phyloP scores from a whole-genome alignment of 2,888 invertebrate genomes.

The Macrosiphum euphorbiae region DNA sequence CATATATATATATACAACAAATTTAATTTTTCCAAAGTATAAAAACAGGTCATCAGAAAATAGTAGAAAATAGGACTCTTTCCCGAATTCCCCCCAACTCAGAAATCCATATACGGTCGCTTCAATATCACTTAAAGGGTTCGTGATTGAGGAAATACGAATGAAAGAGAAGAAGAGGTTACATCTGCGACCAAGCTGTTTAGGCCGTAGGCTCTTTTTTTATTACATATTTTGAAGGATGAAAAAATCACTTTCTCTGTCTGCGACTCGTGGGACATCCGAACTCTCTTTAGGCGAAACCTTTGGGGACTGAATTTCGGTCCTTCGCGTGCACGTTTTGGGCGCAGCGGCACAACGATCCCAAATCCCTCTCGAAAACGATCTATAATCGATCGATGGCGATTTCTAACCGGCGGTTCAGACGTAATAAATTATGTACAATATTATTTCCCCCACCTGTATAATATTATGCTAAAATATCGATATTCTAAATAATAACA shows the following conservation, averaged over 20 bases:
- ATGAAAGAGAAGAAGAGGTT: neutral
- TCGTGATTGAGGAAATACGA: neutral
- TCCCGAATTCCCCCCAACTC: neutral
- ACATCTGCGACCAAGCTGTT: neutral
- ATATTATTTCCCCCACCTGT: neutral
- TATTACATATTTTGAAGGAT: neutral
- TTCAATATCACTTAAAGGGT: neutral
- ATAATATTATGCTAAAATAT: neutral
- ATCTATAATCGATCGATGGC: neutral
- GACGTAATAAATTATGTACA: neutral
- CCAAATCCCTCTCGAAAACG: neutral
- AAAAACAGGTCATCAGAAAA: neutral
- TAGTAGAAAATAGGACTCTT: neutral
- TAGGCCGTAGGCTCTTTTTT: neutral
- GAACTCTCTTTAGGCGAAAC: neutral
- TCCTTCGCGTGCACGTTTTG: neutral
- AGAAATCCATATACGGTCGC: neutral
- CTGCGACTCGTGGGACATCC: neutral
- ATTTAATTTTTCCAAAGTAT: neutral
- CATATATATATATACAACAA: neutral
- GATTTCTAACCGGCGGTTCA: neutral
- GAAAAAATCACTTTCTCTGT: neutral
- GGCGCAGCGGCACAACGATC: neutral
- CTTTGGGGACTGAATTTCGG: neutral
- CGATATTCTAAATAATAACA: conserved; percentile 9